These are phyloP conservation scores for Bujurquina vittata DNA, from an alignment of 2,113 vertebrate species.

Conservation along the genomic window DNA sequence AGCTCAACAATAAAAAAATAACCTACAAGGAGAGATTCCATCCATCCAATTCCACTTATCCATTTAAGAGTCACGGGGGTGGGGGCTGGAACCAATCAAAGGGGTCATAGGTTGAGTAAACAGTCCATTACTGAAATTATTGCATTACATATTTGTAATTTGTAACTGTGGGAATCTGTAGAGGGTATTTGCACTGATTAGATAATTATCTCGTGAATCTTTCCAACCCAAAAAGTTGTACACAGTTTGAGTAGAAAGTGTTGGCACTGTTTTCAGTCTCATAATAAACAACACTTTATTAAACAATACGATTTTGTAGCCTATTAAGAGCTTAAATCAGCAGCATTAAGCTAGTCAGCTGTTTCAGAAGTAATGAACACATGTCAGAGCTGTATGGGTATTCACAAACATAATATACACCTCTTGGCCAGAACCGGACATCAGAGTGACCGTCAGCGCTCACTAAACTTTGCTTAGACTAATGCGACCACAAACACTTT, in stretches of 20 bases:
- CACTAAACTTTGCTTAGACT: neutral
- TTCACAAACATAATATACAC: neutral
- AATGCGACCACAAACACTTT: slow-evolving; percentile 33
- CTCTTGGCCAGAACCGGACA: neutral
- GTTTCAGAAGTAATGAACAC: neutral
- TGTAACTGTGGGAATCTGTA: neutral
- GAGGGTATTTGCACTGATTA: neutral
- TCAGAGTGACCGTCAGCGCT: neutral
- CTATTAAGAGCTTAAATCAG: slow-evolving; percentile 20
- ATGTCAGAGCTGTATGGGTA: neutral
- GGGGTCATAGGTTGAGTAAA: too few relatives aligned
- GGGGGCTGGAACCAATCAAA: too few relatives aligned
- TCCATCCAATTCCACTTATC: too few relatives aligned
- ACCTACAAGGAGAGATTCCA: neutral
- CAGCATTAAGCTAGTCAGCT: slow-evolving; percentile 1
- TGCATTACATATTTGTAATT: neutral
- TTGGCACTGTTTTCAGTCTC: slow-evolving; percentile 26
- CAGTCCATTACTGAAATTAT: neutral
- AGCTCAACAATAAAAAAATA: neutral
- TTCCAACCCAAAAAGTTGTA: neutral
- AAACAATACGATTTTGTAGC: neutral
- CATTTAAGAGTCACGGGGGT: too few relatives aligned
- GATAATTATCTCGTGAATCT: neutral
- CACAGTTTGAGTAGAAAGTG: neutral
- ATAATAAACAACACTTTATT: neutral